These are phyloP conservation scores for Nysson spinosus DNA, from an alignment of 2,888 invertebrate genomes.

Conservation along the genomic window DNA sequence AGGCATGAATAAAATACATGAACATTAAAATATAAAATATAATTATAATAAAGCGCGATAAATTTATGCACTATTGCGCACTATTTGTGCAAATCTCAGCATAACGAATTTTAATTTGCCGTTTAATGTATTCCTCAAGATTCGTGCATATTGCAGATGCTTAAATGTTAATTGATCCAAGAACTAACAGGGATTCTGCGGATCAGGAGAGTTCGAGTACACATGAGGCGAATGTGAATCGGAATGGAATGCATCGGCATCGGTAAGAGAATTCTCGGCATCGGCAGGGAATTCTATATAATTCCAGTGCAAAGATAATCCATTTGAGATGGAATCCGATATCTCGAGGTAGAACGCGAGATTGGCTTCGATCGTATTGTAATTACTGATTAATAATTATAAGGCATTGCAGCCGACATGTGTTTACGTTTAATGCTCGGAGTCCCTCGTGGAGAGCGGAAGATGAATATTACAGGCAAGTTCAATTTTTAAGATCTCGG, in stretches of 20 bases:
- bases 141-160: neutral
- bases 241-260: constrained; percentile 4
- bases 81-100: too few relatives aligned
- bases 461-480: too few relatives aligned
- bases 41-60: neutral
- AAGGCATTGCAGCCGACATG: constrained; percentile 9
- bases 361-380: constrained; percentile 36
- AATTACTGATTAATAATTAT: constrained; percentile 52
- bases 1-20: neutral
- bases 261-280: constrained; percentile 30
- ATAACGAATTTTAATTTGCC: neutral
- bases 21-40: neutral
- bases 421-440: constrained; percentile 37
- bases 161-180: constrained; percentile 28
- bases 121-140: neutral
- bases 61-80: too few relatives aligned
- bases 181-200: constrained; percentile 10
- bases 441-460: too few relatives aligned
- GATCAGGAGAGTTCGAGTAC: neutral
- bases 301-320: constrained; percentile 37
- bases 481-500: too few relatives aligned
- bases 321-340: constrained; percentile 40
- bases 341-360: constrained; percentile 32
- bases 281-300: constrained; percentile 25
- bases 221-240: constrained; percentile 11